Conservation (phyloP, 53 echinoderm and acorn worm species). For the Astropecten irregularis region DNA sequence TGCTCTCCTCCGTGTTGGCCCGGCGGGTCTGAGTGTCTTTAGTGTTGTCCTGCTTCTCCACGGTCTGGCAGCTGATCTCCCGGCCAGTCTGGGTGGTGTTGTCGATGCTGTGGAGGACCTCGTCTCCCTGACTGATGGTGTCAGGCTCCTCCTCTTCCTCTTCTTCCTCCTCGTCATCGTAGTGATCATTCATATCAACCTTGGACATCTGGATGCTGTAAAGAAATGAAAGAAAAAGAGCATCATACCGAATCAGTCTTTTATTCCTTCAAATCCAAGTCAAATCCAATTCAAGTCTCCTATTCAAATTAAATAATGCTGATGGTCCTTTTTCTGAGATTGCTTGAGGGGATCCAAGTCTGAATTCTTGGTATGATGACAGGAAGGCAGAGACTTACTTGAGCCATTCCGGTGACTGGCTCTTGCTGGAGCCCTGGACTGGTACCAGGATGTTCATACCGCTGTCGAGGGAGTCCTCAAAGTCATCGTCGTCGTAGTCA, state of each 20-base stretch:
- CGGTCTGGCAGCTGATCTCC: conserved; percentile 86
- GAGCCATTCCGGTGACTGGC: conserved; percentile 91
- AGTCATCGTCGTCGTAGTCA: conserved; percentile 53
- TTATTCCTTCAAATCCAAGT: too few species aligned
- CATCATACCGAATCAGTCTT: neutral
- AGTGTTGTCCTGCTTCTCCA: conserved; percentile 78
- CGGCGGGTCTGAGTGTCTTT: conserved; percentile 85
- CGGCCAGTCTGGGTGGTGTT: conserved; percentile 93
- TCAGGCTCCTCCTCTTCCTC: conserved; percentile 57
- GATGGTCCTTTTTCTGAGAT: too few species aligned
- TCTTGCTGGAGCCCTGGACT: conserved; percentile 53
- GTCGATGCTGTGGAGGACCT: conserved; percentile 82
- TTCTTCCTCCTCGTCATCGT: conserved; percentile 65
- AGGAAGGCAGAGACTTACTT: conserved; percentile 62
- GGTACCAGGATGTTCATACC: conserved; percentile 82
- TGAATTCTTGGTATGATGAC: neutral
- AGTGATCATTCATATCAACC: conserved; percentile 71
- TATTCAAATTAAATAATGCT: too few species aligned
- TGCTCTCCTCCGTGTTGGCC: conserved; percentile 77
- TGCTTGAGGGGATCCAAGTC: too few species aligned
- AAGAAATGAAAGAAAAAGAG: neutral
- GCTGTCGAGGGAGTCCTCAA: conserved; percentile 53
- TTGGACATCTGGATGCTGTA: conserved; percentile 95
- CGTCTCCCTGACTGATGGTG: conserved; percentile 62
- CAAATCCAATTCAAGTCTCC: too few species aligned